Conservation (phyloP, 2,113 vertebrate species). For the Heteronetta atricapilla region DNA sequence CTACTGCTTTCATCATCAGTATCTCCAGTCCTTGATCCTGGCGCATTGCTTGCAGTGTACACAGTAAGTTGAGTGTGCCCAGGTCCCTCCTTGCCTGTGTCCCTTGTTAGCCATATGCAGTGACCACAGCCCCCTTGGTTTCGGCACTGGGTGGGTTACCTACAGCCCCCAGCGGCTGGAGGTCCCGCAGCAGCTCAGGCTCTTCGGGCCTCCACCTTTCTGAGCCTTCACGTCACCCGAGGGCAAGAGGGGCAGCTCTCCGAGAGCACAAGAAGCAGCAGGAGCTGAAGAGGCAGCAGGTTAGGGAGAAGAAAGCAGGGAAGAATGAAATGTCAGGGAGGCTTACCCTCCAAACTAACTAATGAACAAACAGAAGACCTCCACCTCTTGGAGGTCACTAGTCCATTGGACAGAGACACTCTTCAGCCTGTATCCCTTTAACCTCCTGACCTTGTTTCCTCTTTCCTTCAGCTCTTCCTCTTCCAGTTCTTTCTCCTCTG, state of each 20-base stretch:
- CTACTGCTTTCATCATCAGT: neutral
- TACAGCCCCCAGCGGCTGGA: neutral
- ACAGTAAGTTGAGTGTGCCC: neutral
- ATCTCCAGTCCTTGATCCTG: neutral
- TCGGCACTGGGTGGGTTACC: neutral
- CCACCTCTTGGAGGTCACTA: neutral
- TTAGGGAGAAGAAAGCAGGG: neutral
- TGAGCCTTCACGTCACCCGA: neutral
- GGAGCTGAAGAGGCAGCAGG: neutral
- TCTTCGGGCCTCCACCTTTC: neutral
- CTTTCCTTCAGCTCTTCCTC: neutral
- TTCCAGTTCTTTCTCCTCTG: neutral
- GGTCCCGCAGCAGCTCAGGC: neutral
- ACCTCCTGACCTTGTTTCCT: slow-evolving; percentile 16
- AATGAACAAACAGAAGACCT: neutral
- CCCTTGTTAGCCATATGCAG: neutral
- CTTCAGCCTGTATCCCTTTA: neutral
- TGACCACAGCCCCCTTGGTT: rapidly evolving
- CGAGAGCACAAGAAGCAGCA: neutral
- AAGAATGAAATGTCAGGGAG: neutral
- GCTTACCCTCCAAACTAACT: rapidly evolving
- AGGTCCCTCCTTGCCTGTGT: neutral
- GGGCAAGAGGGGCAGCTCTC: neutral
- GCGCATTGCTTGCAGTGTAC: neutral
- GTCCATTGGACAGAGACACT: neutral